Percentiles rank a stretch among this genome's conserved stretches.
Evolutionary conservation across 2,113 vertebrate genomes (phyloP).

Genomic region (Microtus richardsoni): DNA sequence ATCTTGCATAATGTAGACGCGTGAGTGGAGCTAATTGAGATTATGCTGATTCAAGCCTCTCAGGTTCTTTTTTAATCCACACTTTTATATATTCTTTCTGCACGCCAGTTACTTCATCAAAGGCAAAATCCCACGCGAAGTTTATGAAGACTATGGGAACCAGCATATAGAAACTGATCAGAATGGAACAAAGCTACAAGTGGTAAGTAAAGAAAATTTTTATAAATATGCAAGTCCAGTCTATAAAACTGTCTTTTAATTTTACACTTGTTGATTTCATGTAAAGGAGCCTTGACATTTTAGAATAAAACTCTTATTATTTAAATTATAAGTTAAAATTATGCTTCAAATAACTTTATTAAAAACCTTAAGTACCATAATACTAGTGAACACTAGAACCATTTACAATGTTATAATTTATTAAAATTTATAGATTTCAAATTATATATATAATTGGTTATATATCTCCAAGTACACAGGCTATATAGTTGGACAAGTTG

Average conservation of each 20-base stretch:
- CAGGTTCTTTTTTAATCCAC: not conserved
- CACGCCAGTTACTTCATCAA: not conserved
- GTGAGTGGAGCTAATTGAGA: not conserved
- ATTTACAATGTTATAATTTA: not conserved
- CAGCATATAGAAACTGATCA: not conserved
- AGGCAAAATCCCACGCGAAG: not conserved
- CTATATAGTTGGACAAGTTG: conserved; percentile 42
- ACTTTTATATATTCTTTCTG: not conserved
- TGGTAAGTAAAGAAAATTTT: conserved; percentile 12
- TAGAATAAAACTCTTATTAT: conserved; percentile 29
- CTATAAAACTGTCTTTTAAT: conserved; percentile 16
- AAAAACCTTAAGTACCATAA: not conserved
- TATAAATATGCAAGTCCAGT: not conserved
- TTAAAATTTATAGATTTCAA: not conserved
- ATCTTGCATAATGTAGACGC: not conserved
- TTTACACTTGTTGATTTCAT: conserved; percentile 3
- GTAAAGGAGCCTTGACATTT: conserved; percentile 3
- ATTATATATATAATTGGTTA: not conserved
- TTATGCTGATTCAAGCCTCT: not conserved
- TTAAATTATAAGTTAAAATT: not conserved
- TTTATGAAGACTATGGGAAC: not conserved
- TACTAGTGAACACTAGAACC: not conserved
- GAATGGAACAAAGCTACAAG: not conserved
- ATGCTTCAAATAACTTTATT: not conserved
- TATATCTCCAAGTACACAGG: not conserved